Evolutionary conservation across 2,888 invertebrate species (phyloP), one percentile per base, ranked within the genome.

Genomic region (Atethmia centrago): DNA sequence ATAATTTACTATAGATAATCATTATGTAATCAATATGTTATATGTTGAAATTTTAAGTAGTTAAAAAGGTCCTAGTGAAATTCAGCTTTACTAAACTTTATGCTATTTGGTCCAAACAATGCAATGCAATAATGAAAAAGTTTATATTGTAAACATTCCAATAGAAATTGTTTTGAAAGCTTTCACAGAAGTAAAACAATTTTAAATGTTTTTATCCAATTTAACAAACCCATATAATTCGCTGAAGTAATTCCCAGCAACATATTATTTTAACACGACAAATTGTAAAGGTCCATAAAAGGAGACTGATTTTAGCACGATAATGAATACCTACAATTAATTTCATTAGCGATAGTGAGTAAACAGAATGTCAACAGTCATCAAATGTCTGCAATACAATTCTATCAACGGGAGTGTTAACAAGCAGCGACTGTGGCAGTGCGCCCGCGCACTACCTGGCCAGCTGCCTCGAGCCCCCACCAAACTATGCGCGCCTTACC

Each of bases 391-490:
- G 92, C 92, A 93, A 92, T 91, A 93, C 90, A 92, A 92, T 94
- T 94, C 89, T 91, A 93, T 94, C 92, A 93, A 89, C 92, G 88
- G 87, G 90, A 93, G 95, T 94, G 95, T 94, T 95, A 95, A 95
- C 94, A 95, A 95, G 95, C 94, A 92, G 91, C 91, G 95, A 94
- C 93, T 94, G 91, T 92, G 91, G 93, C 94, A 93, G 90, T 92
- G 93, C 93, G 94, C 93, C 91, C 86, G 92, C 91, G 91, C 93
- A 94, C 95, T 95, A 95, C 96, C 95, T 95, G 94, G 93, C 94
- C 96, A 96, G 95, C 96, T 96, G 96, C 94, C 92, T 92, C 89
- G 79, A 91, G 89, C 90, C 96, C 95, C 96, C 95, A 94, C 95
- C 93, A 91, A 90, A 86, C 90, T 89, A 87, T 88, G 89, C 89